Conservation (phyloP, 2,888 invertebrate species). For the Rhagium mordax region DNA sequence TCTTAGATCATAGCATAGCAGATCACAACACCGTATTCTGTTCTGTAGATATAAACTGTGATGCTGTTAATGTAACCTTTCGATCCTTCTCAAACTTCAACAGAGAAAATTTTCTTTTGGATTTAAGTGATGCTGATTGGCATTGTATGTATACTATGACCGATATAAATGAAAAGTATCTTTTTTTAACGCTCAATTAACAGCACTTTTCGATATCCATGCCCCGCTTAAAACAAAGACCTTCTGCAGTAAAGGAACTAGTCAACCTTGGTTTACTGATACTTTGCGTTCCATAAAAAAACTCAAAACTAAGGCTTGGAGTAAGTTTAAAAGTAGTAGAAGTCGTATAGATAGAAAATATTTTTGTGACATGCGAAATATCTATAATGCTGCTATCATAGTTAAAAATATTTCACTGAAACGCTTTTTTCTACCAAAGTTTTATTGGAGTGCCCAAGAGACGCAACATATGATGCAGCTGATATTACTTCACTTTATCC, state of each 20-base stretch:
- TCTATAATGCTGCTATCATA: too few species aligned
- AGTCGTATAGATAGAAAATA: too few species aligned
- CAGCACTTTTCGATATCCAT: neutral
- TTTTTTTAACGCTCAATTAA: neutral
- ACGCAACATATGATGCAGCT: too few species aligned
- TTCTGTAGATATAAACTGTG: neutral
- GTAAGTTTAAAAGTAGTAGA: neutral
- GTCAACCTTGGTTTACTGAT: neutral
- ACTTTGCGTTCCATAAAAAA: neutral
- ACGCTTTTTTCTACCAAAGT: too few species aligned
- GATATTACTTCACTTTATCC: too few species aligned
- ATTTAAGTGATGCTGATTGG: neutral
- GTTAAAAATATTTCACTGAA: too few species aligned
- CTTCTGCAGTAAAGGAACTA: neutral
- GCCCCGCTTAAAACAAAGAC: neutral
- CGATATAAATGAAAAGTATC: neutral
- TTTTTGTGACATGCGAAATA: too few species aligned
- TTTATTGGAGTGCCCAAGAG: too few species aligned
- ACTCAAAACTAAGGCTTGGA: neutral
- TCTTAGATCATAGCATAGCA: neutral
- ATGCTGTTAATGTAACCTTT: neutral
- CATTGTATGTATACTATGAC: too few species aligned
- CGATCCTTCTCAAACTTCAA: neutral
- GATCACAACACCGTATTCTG: neutral
- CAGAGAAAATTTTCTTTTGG: neutral